These are phyloP conservation scores for Coreius guichenoti DNA, from an alignment of 2,797 vertebrate species.

Conservation along the genomic window DNA sequence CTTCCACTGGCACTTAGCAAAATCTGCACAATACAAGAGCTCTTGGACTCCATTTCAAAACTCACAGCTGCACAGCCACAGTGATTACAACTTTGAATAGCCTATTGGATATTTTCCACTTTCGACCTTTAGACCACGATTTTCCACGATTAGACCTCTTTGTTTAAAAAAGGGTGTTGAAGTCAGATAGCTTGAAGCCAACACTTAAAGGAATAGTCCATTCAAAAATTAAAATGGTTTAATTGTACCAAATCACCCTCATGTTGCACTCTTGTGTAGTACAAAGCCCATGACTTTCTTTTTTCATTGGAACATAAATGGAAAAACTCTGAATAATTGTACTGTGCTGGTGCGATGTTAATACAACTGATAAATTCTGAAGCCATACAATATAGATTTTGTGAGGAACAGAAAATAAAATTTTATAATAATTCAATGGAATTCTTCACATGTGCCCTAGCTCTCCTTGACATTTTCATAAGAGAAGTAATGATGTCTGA, in stretches of 20 bases:
- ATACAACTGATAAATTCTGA: too few species aligned
- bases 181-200: background rate
- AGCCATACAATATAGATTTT: too few species aligned
- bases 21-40: background rate
- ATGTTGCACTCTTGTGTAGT: background rate
- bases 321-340: too few species aligned
- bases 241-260: background rate
- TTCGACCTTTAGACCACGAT: too few species aligned
- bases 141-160: too few species aligned
- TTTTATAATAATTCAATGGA: too few species aligned
- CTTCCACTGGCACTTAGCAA: background rate
- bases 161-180: too few species aligned
- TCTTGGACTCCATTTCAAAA: background rate
- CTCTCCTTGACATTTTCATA: too few species aligned
- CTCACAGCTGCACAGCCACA: background rate
- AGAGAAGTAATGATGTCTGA: too few species aligned
- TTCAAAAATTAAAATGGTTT: background rate
- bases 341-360: too few species aligned
- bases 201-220: background rate
- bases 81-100: background rate
- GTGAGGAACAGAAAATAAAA: too few species aligned
- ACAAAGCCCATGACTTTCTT: background rate
- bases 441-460: too few species aligned
- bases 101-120: background rate
- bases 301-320: background rate